These are phyloP conservation scores for Eospalax fontanierii DNA, from an alignment of 2,797 vertebrate species.

Conservation along the genomic window DNA sequence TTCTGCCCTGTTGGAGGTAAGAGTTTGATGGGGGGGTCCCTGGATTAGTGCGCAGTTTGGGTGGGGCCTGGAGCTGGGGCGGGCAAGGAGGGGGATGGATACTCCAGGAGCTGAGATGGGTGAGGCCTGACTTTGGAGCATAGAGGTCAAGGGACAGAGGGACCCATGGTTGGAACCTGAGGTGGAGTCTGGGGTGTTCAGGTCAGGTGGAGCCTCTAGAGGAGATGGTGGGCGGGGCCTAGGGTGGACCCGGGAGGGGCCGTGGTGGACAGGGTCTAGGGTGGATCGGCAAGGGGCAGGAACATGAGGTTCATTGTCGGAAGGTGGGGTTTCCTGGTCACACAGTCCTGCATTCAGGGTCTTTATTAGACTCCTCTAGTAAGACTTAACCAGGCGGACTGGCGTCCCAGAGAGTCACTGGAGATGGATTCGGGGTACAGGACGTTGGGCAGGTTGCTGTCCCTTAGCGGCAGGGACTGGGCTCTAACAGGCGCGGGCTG, in stretches of 20 bases:
- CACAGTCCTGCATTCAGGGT: not conserved
- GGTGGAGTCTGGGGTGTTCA: not conserved
- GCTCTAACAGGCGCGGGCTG: not conserved
- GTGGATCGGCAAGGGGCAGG: not conserved
- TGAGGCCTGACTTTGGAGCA: not conserved
- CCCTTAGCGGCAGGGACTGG: too few relatives aligned
- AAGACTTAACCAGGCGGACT: not conserved
- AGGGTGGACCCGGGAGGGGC: not conserved
- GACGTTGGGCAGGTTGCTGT: not conserved
- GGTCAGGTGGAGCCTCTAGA: not conserved
- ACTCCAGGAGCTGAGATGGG: not conserved
- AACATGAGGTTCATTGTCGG: not conserved
- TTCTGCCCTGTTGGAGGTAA: constrained; percentile 86
- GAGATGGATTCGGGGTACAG: not conserved
- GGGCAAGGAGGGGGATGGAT: not conserved
- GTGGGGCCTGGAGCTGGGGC: not conserved
- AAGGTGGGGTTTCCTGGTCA: not conserved
- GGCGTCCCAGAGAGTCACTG: too few relatives aligned
- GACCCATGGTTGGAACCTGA: too few relatives aligned
- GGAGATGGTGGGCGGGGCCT: not conserved
- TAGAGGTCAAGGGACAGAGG: not conserved
- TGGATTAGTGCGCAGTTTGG: not conserved
- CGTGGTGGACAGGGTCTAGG: not conserved
- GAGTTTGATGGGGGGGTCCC: not conserved
- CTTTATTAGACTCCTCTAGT: not conserved